Conservation (phyloP, 2,113 vertebrate species). For the Ptilorrhoa leucosticta region DNA sequence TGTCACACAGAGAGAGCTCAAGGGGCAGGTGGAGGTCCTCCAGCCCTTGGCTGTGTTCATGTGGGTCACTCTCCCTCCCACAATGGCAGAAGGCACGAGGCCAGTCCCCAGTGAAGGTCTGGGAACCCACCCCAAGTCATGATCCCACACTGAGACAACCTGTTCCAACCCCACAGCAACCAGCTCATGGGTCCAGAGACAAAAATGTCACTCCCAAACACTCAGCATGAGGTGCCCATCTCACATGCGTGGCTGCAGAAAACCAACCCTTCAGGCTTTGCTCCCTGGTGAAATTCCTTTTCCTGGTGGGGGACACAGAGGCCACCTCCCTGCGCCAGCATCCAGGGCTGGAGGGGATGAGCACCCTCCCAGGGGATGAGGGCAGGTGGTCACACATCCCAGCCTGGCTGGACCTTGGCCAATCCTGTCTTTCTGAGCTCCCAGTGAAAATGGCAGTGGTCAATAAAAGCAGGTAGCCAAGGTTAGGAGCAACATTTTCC, state of each 20-base stretch:
- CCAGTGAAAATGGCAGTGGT: background rate
- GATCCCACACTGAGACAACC: background rate
- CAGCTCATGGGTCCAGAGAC: background rate
- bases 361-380: background rate
- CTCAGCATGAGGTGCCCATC: background rate
- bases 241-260: background rate
- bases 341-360: background rate
- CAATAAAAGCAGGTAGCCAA: background rate
- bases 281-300: background rate
- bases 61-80: background rate
- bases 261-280: background rate
- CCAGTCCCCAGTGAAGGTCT: background rate
- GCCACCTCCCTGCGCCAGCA: background rate
- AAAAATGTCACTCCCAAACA: background rate
- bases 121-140: background rate
- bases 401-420: background rate
- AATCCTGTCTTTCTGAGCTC: background rate
- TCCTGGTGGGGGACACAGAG: background rate
- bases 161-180: background rate
- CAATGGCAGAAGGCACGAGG: rapidly evolving
- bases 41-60: background rate
- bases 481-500: background rate
- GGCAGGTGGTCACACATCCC: background rate
- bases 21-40: background rate
- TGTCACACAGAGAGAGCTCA: background rate